Evolutionary conservation across 2,113 vertebrate species (phyloP), one percentile per base, ranked within the genome.

Genomic region (Cebus imitator): DNA sequence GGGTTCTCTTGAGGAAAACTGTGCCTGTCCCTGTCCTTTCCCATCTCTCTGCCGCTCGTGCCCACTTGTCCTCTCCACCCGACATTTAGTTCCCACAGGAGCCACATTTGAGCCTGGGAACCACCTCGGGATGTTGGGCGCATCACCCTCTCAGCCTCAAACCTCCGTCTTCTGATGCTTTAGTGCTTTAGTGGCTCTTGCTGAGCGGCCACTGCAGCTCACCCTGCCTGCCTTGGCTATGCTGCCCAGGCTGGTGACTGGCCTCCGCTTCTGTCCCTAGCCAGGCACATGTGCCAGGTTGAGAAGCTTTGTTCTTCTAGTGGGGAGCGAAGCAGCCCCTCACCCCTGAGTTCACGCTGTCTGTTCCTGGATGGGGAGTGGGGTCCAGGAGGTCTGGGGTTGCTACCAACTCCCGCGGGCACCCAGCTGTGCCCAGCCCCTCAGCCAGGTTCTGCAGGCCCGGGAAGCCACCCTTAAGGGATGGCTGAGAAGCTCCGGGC

Each of bases 311-410:
- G 21, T 82, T 90, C 76, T 50, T 88, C 48, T 10, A 17, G 16
- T 7, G 5, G 48, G 79, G 40, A 45, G 75, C 52, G 8, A 1
- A 2, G 50, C 58, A 30, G 9, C 37, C 25, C 40, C 37, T 86
- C 7, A 27, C 6, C 14, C 8, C 61, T 84, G 21, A 40, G 8
- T 50, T 50, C 6, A 0, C 12, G 0, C 21, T 35, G 2, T 83
- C 43, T 13, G 37, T 72, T 72, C 37, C 14, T 35, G 12, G 57
- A 45, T 35, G 40, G 20, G 37, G 32, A 30, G 1, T 40, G 30
- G 66, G 68, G 13, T 6, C 0, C 57, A 6, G 45, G 10, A 78
- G n/a, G 61, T 13, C n/a, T 17, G 58, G 40, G 37, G 8, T 55
- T 8, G 27, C 52, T 5, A 12, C 27, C 50, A 61, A 52, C 58